A percentile compares a stretch with the other conserved stretches of the same genome.
Conservation (phyloP, 2,113 vertebrate species). For the Australoheros scitulus region DNA sequence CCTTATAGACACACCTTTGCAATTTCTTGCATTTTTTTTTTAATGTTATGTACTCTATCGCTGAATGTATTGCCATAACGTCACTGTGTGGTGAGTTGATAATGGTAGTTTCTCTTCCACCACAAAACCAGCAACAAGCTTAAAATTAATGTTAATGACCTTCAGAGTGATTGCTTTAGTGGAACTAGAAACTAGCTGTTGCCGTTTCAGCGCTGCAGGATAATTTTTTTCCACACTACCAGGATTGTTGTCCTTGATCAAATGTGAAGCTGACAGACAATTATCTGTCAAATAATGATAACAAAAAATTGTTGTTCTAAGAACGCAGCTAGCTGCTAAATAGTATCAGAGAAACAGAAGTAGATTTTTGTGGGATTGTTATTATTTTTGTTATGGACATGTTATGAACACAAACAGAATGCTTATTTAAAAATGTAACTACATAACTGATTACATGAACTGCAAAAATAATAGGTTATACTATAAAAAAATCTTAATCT, state of each 20-base stretch:
- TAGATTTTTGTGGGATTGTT: background rate
- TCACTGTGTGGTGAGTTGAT: background rate
- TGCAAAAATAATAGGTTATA: too few relatives aligned
- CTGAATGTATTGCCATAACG: background rate
- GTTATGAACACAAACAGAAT: too few relatives aligned
- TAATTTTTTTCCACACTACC: background rate
- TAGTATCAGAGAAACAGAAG: background rate
- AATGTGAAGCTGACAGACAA: background rate
- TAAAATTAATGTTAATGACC: too few relatives aligned
- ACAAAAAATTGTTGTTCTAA: background rate
- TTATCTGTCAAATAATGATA: background rate
- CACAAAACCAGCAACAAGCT: too few relatives aligned
- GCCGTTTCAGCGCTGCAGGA: background rate
- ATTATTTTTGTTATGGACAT: too few relatives aligned
- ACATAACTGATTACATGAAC: too few relatives aligned
- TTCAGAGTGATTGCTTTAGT: too few relatives aligned
- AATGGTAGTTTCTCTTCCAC: too few relatives aligned
- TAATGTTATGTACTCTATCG: too few relatives aligned
- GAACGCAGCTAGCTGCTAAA: background rate
- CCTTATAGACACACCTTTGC: background rate
- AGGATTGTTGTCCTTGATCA: background rate
- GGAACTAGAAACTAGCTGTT: too few relatives aligned
- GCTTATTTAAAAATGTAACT: too few relatives aligned
- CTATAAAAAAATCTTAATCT: too few relatives aligned
- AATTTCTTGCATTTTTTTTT: background rate